Evolutionary conservation across 2,797 vertebrate genomes (phyloP), one percentile per base, ranked within the genome.

Genomic region (Glossophaga mutica): DNA sequence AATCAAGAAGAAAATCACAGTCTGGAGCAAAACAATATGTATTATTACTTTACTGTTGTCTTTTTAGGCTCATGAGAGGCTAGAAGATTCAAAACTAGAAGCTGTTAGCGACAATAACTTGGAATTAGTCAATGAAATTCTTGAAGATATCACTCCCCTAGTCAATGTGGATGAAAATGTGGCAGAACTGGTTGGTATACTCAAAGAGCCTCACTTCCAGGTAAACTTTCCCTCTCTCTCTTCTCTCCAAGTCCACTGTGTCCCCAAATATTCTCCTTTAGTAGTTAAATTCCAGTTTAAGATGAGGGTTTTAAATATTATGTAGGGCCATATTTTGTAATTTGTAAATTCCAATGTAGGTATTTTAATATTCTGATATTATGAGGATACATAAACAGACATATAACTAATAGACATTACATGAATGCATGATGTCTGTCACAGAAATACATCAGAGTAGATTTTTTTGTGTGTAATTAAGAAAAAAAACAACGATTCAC

Each of bases 161-260:
- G 94, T 98, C 78, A 98, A 98, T 92, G 98, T 99, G 97, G 99
- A 99, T 98, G 98, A 99, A 97, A 98, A 98, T n/a, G 98, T 99
- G 62, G 98, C 99, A 24, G 99, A 99, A 95, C 98, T 99, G 34
- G 98, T 98, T 98, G 98, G 98, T 91, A 99, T 99, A 97, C 99
- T 99, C 26, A 99, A 99, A 97, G 99, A 99, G 90, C 99, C 99
- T 82, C 99, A 99, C 97, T 99, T 99, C 97, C 99, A 99, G 99
- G 99, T 99, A 98, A 95, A 46, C 59, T 29, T 32, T 89, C 68
- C 39, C n/a, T 59, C 2, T 73, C 39, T 5, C 8, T 73, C 19
- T 57, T 84, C n/a, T 59, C 42, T 29, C 39, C 9, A 39, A 14
- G 34, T 32, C 2, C 37, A 19, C 32, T 85, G 0, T 71, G 57